Evolutionary conservation across 2,797 vertebrate genomes (phyloP), one percentile per base, ranked within the genome.

Genomic region (Siniperca undulata): DNA sequence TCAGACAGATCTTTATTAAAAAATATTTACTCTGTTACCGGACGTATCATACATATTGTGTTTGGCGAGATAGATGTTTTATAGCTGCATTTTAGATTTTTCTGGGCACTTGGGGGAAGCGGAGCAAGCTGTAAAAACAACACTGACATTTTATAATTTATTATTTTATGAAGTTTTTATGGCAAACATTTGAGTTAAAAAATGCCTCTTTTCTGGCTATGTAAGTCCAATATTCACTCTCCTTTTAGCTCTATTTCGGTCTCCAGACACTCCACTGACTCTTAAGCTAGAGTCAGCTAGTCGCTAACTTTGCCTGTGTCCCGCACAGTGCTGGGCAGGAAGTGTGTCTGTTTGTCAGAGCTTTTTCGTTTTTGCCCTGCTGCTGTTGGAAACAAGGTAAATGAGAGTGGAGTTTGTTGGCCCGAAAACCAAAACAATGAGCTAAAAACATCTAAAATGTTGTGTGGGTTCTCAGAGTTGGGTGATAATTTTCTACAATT

Each of bases 111-210:
- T 40, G 9, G 34, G 24, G 34, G 2, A 10, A 27, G 16, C 17
- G 7, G 24, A 36, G 36, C 2, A 24, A 34, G 27, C 50, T 67
- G 52, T 67, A 58, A 67, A 76, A 50, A 30, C 48, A 42, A 53
- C 20, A 17, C 14, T 38, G 22, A 40, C 50, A n/a, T 55, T 76
- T 76, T 58, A 76, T 44, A n/a, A 44, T 76, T 76, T 58, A 76
- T 44, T 52, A 76, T 19, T 20, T 44, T 67, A 30, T 75, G 24
- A 56, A 55, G 36, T 34, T 66, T 75, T 75, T 65, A 65, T 44
- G 16, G 36, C 22, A 58, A 46, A 66, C 11, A 38, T 12, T 16
- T 38, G 17, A 24, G 22, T n/a, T 2, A 38, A 10, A 48, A 46
- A 20, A 19, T 4, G 11, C 24, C 24, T 14, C 4, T 19, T n/a